Evolutionary conservation across 2,113 vertebrate species (phyloP).

Genomic region (Myiagra hebetior): DNA sequence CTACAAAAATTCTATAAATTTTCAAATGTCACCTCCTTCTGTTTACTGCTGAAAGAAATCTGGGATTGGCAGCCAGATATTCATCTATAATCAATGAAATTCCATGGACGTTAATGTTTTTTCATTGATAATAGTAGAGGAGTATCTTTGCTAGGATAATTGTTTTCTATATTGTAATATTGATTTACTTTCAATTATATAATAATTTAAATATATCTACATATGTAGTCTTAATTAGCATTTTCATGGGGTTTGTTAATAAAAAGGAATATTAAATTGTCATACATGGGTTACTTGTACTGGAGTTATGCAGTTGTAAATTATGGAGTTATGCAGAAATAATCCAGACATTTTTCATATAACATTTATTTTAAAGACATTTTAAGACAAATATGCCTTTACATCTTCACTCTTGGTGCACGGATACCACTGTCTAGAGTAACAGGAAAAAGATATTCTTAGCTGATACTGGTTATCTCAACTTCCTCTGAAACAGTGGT

Average conservation of each 20-base stretch:
- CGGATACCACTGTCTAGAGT: background rate
- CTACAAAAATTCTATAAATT: background rate
- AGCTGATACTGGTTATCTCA: background rate
- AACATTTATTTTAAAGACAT: background rate
- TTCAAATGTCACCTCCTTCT: background rate
- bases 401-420: background rate
- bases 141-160: background rate
- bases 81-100: background rate
- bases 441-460: background rate
- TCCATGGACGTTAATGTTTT: background rate
- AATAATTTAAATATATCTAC: background rate
- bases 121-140: background rate
- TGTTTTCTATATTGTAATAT: background rate
- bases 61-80: background rate
- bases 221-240: background rate
- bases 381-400: background rate
- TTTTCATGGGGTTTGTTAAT: background rate
- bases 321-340: background rate
- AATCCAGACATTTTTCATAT: background rate
- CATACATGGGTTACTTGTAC: background rate
- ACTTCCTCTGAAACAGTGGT: background rate
- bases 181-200: background rate
- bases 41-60: background rate
- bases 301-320: accelerated
- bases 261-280: background rate